Evolutionary conservation across 1,140 invertebrate genomes (phyloP).

Genomic region (Capitella teleta): DNA sequence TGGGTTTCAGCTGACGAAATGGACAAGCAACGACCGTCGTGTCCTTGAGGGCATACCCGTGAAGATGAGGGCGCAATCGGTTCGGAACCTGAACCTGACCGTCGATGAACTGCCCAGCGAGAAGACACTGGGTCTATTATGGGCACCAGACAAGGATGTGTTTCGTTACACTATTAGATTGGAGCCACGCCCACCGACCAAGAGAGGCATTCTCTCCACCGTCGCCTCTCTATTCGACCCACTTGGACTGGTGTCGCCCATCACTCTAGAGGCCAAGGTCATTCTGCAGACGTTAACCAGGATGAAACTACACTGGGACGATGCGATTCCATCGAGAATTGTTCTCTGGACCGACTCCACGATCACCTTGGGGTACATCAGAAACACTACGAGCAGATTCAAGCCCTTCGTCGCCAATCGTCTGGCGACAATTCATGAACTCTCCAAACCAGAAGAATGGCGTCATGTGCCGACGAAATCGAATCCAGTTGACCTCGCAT

Average conservation of each 20-base stretch:
- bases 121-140: slow-evolving; percentile 4
- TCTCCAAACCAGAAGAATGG: too few species aligned
- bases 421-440: too few species aligned
- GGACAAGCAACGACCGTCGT: neutral
- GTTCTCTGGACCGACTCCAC: slow-evolving; percentile 14
- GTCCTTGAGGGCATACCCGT: neutral
- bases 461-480: too few species aligned
- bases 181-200: neutral
- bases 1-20: neutral
- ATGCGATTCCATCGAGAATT: slow-evolving; percentile 2
- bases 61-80: neutral
- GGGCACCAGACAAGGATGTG: neutral
- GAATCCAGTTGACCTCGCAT: too few species aligned
- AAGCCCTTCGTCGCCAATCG: too few species aligned
- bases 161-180: slow-evolving; percentile 5
- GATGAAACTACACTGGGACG: slow-evolving; percentile 14
- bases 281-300: slow-evolving; percentile 11
- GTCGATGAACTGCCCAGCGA: slow-evolving; percentile 2
- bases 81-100: neutral
- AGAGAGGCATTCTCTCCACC: slow-evolving; percentile 5
- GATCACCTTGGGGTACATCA: slow-evolving; percentile 13
- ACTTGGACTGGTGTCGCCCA: slow-evolving; percentile 11
- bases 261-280: slow-evolving; percentile 6
- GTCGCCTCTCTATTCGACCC: slow-evolving; percentile 18
- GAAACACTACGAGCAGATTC: too few species aligned